phyloP scores from a whole-genome alignment of 1,140 invertebrate genomes.

The Cheumatopsyche charites region DNA sequence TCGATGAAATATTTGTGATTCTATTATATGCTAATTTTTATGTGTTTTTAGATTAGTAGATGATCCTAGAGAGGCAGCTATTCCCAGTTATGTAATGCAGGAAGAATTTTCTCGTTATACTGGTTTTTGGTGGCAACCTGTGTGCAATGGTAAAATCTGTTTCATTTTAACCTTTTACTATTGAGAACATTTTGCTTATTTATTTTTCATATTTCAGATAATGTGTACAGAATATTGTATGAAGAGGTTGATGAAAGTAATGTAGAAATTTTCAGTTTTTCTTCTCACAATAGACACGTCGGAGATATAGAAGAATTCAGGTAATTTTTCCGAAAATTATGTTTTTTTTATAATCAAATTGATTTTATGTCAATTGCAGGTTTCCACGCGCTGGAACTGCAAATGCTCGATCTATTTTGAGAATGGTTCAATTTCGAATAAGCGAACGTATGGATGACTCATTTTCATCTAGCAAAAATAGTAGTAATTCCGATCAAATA shows the following conservation, averaged over 20 bases:
- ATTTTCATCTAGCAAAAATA: background rate
- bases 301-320: constrained; percentile 86
- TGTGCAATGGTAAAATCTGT: constrained; percentile 62
- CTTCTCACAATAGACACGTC: constrained; percentile 76
- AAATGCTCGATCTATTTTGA: constrained; percentile 88
- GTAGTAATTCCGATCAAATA: background rate
- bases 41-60: constrained; percentile 67
- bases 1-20: no score
- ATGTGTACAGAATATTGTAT: constrained; percentile 87
- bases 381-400: constrained; percentile 90
- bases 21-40: background rate
- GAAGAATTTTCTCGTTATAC: constrained; percentile 97
- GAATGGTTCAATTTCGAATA: constrained; percentile 85
- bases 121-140: constrained; percentile 97
- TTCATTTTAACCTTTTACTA: background rate
- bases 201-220: constrained; percentile 60
- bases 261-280: constrained; percentile 90
- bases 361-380: constrained; percentile 54
- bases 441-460: constrained; percentile 58
- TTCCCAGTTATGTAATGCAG: constrained; percentile 96
- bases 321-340: no score
- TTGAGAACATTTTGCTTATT: background rate
- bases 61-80: constrained; percentile 87
- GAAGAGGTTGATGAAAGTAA: constrained; percentile 96
- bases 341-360: no score